Percentiles rank a stretch among this genome's conserved stretches.
Evolutionary conservation across 2,113 vertebrate species (phyloP).

Genomic region (Tachuris rubrigastra): DNA sequence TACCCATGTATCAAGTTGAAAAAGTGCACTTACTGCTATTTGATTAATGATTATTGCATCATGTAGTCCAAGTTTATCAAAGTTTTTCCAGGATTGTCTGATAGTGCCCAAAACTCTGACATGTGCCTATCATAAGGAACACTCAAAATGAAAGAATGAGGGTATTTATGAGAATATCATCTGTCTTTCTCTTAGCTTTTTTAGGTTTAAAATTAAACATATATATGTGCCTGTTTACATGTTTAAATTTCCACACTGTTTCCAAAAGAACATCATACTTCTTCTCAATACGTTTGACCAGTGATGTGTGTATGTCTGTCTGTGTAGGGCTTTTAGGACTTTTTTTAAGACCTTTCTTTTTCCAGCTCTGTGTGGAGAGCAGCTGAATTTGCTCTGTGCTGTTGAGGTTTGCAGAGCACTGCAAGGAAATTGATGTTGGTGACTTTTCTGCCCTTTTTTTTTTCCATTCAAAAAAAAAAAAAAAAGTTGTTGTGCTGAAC

Average conservation of each 20-base stretch:
- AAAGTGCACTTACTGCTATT: neutral
- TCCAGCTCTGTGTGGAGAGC: neutral
- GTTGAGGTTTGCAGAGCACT: conserved; percentile 47
- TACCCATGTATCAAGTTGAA: neutral
- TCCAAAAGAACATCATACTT: neutral
- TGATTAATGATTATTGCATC: neutral
- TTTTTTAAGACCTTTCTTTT: neutral
- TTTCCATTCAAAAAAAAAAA: neutral
- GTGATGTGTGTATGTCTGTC: neutral
- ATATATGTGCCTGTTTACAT: neutral
- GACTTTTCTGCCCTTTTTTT: neutral
- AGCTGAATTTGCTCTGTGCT: conserved; percentile 31
- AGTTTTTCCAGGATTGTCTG: neutral
- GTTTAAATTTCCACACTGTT: neutral
- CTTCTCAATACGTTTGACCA: neutral
- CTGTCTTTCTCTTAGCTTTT: neutral
- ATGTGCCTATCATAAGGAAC: neutral
- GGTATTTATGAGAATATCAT: neutral
- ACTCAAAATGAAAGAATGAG: neutral
- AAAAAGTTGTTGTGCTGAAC: neutral
- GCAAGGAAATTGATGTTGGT: neutral
- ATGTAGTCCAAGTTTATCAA: neutral
- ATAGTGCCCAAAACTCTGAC: neutral
- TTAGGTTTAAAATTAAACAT: neutral
- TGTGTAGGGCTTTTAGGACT: neutral